These are phyloP conservation scores for Polydesmus complanatus DNA, from an alignment of 2,888 invertebrate genomes.

Conservation along the genomic window DNA sequence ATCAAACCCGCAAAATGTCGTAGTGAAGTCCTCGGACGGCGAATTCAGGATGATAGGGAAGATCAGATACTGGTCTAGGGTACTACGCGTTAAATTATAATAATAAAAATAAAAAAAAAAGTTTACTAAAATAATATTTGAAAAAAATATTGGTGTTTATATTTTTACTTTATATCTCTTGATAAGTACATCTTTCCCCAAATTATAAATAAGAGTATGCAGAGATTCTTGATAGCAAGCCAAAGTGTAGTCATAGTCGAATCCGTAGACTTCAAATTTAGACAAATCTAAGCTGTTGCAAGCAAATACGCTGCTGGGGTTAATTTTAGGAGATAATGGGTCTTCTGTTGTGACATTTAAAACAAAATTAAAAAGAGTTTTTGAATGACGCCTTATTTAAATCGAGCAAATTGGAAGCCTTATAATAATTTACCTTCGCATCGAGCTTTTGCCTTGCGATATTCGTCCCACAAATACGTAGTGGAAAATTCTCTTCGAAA, in stretches of 20 bases:
- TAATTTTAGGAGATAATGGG: slow-evolving; percentile 64
- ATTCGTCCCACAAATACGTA: neutral
- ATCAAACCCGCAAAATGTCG: slow-evolving; percentile 65
- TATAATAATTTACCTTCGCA: neutral
- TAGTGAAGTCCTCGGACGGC: slow-evolving; percentile 95
- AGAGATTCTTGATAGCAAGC: slow-evolving; percentile 85
- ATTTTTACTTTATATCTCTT: slow-evolving; percentile 64
- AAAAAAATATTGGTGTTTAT: neutral
- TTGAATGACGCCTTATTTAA: too few relatives aligned
- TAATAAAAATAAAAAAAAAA: neutral
- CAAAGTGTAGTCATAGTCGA: slow-evolving; percentile 96
- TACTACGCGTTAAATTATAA: slow-evolving; percentile 47
- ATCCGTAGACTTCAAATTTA: slow-evolving; percentile 87
- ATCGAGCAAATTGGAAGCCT: neutral
- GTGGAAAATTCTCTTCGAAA: too few relatives aligned
- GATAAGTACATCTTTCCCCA: slow-evolving; percentile 73
- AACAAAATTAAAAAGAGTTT: neutral
- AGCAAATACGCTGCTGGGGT: slow-evolving; percentile 78
- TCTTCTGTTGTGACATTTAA: slow-evolving; percentile 5
- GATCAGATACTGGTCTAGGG: slow-evolving; percentile 58
- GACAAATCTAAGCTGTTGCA: slow-evolving; percentile 87
- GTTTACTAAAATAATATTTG: neutral
- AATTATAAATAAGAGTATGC: slow-evolving; percentile 75
- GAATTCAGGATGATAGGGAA: slow-evolving; percentile 83
- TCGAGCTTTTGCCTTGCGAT: neutral